phyloP scores from a whole-genome alignment of 2,797 vertebrate species.

The Sparidentex hasta region DNA sequence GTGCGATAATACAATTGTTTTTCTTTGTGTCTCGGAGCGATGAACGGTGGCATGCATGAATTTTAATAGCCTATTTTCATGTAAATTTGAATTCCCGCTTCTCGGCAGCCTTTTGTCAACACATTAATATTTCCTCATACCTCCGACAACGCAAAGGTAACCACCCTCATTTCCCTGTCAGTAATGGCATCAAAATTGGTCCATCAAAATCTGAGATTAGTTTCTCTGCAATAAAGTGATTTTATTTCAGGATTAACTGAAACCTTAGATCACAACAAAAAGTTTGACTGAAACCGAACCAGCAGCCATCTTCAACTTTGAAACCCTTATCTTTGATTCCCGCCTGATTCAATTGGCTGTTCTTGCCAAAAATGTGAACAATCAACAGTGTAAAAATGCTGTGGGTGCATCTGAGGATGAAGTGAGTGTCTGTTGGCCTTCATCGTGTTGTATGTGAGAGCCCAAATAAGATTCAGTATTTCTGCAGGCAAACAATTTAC shows the following conservation, averaged over 20 bases:
- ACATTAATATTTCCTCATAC: constrained; percentile 68
- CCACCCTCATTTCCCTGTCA: constrained; percentile 53
- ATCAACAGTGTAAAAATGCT: neutral
- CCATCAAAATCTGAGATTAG: constrained; percentile 36
- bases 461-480: neutral
- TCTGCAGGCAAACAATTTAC: neutral
- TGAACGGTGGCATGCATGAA: constrained; percentile 65
- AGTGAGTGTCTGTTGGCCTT: neutral
- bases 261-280: constrained; percentile 3
- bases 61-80: constrained; percentile 82
- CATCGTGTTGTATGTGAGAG: neutral
- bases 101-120: constrained; percentile 71
- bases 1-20: constrained; percentile 68
- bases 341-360: neutral
- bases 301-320: constrained; percentile 10
- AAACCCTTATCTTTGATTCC: neutral
- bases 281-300: constrained; percentile 3
- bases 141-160: constrained; percentile 58
- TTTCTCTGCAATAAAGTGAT: constrained; percentile 34
- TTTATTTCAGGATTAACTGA: constrained; percentile 28
- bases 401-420: neutral
- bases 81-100: constrained; percentile 74
- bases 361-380: neutral
- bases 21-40: constrained; percentile 76
- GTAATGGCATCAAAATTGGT: constrained; percentile 49